Evolutionary conservation across 2,888 invertebrate genomes (phyloP).

Genomic region (Ormyrus rosae): DNA sequence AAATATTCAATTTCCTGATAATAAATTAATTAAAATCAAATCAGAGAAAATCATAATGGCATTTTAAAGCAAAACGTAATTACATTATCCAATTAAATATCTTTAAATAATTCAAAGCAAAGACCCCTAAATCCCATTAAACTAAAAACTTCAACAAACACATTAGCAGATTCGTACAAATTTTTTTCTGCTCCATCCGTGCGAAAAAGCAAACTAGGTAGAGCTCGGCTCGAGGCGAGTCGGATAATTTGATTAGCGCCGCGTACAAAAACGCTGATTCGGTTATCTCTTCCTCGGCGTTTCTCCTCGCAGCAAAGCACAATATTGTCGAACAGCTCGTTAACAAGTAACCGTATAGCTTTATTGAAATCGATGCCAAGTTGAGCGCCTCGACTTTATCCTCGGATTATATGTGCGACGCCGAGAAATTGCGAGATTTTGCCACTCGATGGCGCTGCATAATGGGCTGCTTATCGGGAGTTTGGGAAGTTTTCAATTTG

Average conservation of each 20-base stretch:
- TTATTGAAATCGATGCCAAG: constrained; percentile 10
- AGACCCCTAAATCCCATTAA: too few species aligned
- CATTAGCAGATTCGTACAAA: too few species aligned
- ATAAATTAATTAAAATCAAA: too few species aligned
- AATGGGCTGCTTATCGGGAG: not conserved
- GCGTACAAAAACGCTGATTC: not conserved
- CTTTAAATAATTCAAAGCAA: too few species aligned
- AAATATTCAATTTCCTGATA: too few species aligned
- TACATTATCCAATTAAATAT: too few species aligned
- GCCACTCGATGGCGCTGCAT: constrained; percentile 24
- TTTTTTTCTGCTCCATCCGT: too few species aligned
- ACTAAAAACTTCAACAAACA: too few species aligned
- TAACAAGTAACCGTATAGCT: constrained; percentile 17
- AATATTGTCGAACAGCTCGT: constrained; percentile 29
- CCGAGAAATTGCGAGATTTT: not conserved
- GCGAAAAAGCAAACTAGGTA: not conserved
- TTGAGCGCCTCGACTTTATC: constrained; percentile 25
- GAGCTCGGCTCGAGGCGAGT: not conserved
- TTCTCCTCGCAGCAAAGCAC: not conserved
- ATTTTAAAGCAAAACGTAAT: too few species aligned
- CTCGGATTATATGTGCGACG: not conserved
- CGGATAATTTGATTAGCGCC: constrained; percentile 2
- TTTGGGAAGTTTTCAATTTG: constrained; percentile 7
- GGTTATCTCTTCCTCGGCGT: not conserved
- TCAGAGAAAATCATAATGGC: too few species aligned